Conservation (phyloP, 2,888 invertebrate species). For the Bhutanitis thaidina region DNA sequence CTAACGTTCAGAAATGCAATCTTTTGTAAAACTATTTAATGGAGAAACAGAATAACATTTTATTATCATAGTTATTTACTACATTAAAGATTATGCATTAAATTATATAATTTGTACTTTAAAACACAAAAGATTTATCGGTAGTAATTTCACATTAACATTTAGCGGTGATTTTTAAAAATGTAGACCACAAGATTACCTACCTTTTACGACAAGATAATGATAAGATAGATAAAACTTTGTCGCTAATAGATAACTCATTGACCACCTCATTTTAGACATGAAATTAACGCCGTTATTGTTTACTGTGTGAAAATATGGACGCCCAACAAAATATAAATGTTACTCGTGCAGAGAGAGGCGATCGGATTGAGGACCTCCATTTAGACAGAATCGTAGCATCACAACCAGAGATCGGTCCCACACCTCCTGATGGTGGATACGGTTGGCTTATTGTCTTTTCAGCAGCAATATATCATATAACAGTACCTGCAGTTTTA, state of each 20-base stretch:
- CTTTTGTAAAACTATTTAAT: too few relatives aligned
- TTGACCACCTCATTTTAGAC: slow-evolving; percentile 46
- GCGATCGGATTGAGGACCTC: slow-evolving; percentile 53
- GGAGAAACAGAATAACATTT: too few relatives aligned
- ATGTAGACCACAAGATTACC: too few relatives aligned
- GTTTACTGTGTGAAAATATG: slow-evolving; percentile 56
- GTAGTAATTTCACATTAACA: too few relatives aligned
- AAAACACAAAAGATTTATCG: too few relatives aligned
- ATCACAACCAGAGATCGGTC: slow-evolving; percentile 83
- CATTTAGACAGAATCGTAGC: slow-evolving; percentile 81
- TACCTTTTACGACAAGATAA: slow-evolving; percentile 52
- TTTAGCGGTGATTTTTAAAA: too few relatives aligned
- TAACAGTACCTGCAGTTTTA: slow-evolving; percentile 78
- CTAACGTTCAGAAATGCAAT: slow-evolving; percentile 15
- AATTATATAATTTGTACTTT: too few relatives aligned
- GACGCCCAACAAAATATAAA: slow-evolving; percentile 42
- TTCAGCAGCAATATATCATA: slow-evolving; percentile 80
- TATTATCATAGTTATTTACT: too few relatives aligned
- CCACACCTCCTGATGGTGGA: slow-evolving; percentile 83
- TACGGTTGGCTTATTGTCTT: slow-evolving; percentile 83
- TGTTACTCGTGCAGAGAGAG: slow-evolving; percentile 33
- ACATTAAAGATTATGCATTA: too few relatives aligned
- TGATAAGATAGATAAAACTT: slow-evolving; percentile 67
- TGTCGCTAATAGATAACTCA: slow-evolving; percentile 57
- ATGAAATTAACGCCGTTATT: slow-evolving; percentile 65